These are phyloP conservation scores for Gila orcuttii DNA, from an alignment of 2,113 vertebrate species.

Conservation along the genomic window DNA sequence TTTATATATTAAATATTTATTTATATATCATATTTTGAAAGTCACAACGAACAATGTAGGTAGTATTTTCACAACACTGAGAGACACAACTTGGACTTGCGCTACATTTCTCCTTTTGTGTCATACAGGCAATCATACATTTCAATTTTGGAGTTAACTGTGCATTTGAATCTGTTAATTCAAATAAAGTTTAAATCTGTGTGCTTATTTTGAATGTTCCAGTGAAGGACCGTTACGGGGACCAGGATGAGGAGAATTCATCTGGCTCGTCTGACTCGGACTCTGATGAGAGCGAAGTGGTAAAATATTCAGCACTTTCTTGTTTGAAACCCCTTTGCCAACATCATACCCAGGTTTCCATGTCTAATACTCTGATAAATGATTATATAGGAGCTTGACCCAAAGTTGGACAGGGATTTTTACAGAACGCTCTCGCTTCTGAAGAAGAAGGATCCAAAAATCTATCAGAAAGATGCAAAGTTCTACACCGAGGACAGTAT, in stretches of 20 bases:
- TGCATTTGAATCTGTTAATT: background rate
- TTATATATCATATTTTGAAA: background rate
- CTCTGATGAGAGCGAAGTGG: slow-evolving; percentile 80
- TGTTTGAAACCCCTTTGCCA: background rate
- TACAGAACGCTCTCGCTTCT: slow-evolving; percentile 86
- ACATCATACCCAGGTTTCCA: background rate
- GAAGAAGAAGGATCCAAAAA: slow-evolving; percentile 88
- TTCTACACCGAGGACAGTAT: slow-evolving; percentile 78
- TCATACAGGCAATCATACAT: background rate
- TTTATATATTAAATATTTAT: background rate
- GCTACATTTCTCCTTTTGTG: background rate
- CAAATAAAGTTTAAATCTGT: background rate
- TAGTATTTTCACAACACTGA: background rate
- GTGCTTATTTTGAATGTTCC: slow-evolving; percentile 15
- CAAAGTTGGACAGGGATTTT: slow-evolving; percentile 82
- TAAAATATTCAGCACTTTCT: slow-evolving; percentile 54
- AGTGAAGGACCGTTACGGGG: slow-evolving; percentile 88
- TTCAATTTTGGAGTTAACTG: background rate
- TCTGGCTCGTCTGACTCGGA: slow-evolving; percentile 82
- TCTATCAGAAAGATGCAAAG: slow-evolving; percentile 80
- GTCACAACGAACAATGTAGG: background rate
- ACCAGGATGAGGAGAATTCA: slow-evolving; percentile 63
- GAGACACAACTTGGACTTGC: background rate
- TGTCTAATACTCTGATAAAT: background rate
- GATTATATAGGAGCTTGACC: slow-evolving; percentile 79